phyloP scores from a whole-genome alignment of 1,140 invertebrate genomes.

The Eupristina koningsbergeri region DNA sequence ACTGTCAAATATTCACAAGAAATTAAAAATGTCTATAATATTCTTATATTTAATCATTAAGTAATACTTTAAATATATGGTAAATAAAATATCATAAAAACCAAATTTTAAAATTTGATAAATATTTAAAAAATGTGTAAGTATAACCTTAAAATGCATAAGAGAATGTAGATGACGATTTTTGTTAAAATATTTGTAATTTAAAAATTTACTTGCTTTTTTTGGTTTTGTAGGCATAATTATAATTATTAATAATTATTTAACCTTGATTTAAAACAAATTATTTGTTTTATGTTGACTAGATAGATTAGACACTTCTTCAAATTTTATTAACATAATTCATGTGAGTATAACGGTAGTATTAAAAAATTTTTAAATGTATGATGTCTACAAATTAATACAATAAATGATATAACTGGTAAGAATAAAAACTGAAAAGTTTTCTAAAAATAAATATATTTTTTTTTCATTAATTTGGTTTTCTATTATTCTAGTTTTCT shows the following conservation, averaged over 20 bases:
- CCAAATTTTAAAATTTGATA: conserved; percentile 25
- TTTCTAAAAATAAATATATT: too few species aligned
- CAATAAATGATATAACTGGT: too few species aligned
- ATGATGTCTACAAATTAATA: too few species aligned
- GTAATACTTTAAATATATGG: too few species aligned
- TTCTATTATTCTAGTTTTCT: too few species aligned
- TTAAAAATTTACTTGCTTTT: conserved; percentile 48
- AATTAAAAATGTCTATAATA: not conserved
- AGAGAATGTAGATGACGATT: not conserved
- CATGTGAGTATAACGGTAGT: too few species aligned
- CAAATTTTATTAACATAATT: too few species aligned
- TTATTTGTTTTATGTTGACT: not conserved
- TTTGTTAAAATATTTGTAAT: not conserved
- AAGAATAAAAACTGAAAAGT: too few species aligned
- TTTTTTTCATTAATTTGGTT: too few species aligned
- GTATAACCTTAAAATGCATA: conserved; percentile 21
- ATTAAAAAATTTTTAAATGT: too few species aligned
- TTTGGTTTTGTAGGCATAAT: conserved; percentile 57
- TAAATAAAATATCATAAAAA: conserved; percentile 9
- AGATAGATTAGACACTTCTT: too few species aligned
- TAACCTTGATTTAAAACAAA: not conserved
- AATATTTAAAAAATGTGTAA: conserved; percentile 24
- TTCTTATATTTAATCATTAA: too few species aligned
- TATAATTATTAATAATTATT: not conserved
- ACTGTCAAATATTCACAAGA: not conserved